Base-by-base conservation (phyloP, 2,888 invertebrate species). In the Muschampia plurimacula region DNA sequence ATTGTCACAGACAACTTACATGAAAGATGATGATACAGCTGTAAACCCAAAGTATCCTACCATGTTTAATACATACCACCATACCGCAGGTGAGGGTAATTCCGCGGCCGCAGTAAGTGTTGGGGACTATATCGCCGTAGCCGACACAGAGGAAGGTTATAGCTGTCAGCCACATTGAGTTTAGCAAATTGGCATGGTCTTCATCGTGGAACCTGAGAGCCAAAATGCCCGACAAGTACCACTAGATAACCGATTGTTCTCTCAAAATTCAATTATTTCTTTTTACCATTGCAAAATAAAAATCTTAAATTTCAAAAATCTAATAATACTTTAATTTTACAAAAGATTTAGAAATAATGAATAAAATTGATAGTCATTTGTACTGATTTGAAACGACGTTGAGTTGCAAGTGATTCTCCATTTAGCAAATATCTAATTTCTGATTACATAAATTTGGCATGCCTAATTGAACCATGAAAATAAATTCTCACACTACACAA, bases 111-210 rank as follows among this genome's bases (percentile, higher is more conserved):
- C 99, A 99, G 96, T 99, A 99, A 81, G 99, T 99, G 95, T 99
- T 99, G 90, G 99, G 99, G 88, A 99, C 99, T 89, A 99, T 99
- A 95, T 99, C 99, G 84, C 99, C 99, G 95, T 99, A 99, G 91
- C 99, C 99, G 87, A 99, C 99, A 95, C 99, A 99, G 90, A 99
- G 97, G 96, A 99, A 99, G 86, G 99, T 99, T 93, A 99, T 99
- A 94, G 99, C 99, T 90, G 99, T 99, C 95, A 99, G 97, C 99
- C 99, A 99, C 98, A 99, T 99, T 91, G 99, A 98, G 96, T 99
- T 99, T 95, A 98, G 96, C 92, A 99, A 97, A 96, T 99, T 99
- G 91, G 98, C 98, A 95, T 99, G 99, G 95, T 98, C 98, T 95
- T 98, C 98, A 94, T 99, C 99, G 95, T 99, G 99, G 96, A 98